Base-by-base conservation (phyloP, 37 sponge, comb jelly and placozoan species). In the Theonella swinhoei region DNA sequence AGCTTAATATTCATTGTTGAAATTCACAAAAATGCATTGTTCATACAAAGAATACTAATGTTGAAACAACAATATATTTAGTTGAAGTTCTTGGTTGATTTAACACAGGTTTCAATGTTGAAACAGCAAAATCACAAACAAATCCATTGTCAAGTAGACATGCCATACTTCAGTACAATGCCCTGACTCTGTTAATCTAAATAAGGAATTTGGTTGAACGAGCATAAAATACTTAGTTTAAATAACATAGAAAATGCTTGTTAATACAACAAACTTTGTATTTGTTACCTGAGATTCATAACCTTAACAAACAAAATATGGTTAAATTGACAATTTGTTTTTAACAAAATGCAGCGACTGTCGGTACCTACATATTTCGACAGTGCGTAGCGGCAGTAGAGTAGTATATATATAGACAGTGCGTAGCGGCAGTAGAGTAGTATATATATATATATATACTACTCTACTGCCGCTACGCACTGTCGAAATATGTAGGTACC, bases 271-370 rank as follows among this genome's bases (percentile, higher is more conserved):
- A 14, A 14, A 8, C 24, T 17, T 17, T 23, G 62, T 71, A 5
- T 26, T 29, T 8, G 19, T n/a, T 54, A 81, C 25, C 72, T 39
- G 54, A 9, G 20, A 14, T 59, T 81, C 4, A 9, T 75, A 43
- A 75, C 39, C 30, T 81, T 72, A n/a, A 75, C 74, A 43, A 75
- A 81, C 82, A 7, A 80, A n/a, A n/a, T n/a, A n/a, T n/a, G n/a
- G n/a, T n/a, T n/a, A n/a, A n/a, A n/a, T n/a, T n/a, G n/a, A n/a
- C n/a, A n/a, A n/a, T n/a, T n/a, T n/a, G n/a, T n/a, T n/a, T n/a
- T n/a, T n/a, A n/a, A n/a, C n/a, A n/a, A n/a, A n/a, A n/a, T n/a
- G n/a, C n/a, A n/a, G n/a, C n/a, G n/a, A n/a, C n/a, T n/a, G n/a
- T n/a, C n/a, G n/a, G n/a, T n/a, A n/a, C n/a, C n/a, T n/a, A n/a